Evolutionary conservation across 2,797 vertebrate species (phyloP), one percentile per base, ranked within the genome.

Genomic region (Cottoperca gobio): DNA sequence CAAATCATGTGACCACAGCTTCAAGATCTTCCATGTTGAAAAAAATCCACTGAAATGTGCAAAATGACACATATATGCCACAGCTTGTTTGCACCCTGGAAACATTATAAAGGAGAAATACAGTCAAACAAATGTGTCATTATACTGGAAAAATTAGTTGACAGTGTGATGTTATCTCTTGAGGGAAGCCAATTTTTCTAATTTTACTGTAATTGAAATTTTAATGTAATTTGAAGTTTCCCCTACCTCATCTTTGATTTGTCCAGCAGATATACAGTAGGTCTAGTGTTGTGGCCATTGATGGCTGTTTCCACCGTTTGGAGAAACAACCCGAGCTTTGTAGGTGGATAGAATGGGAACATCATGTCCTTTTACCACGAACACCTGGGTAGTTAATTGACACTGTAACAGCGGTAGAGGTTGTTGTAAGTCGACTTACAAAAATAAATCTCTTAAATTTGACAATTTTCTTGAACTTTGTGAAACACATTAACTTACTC

Each of bases 301-400:
- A 48, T n/a, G 33, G 19, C 6, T 26, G 26, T 16, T 26, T 49
- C 12, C 8, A 8, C 2, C 8, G 3, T 64, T 19, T 11, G 16
- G 7, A 69, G 28, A 26, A 46, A 28, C 13, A 42, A 54, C 57
- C 66, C 50, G 19, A 61, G 40, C 49, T 19, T 35, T 67, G 19
- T 26, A 1, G 13, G 10, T 13, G 0, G 50, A 37, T 21, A 11
- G 54, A 26, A 67, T 10, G 6, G 2, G 19, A 14, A 26, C 6
- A 5, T 23, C 5, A 8, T 50, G 46, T 35, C 53, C 13, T 13
- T 26, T 60, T 40, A 55, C 31, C 19, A 10, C 28, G 23, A 24
- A 5, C n/a, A n/a, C n/a, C 16, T n/a, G 11, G 26, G 4, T 31
- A 33, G 26, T 10, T 11, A 40, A 23, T 23, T 35, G 12, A 31